phyloP scores from a whole-genome alignment of 2,888 invertebrate species.

The Protophormia terraenovae region DNA sequence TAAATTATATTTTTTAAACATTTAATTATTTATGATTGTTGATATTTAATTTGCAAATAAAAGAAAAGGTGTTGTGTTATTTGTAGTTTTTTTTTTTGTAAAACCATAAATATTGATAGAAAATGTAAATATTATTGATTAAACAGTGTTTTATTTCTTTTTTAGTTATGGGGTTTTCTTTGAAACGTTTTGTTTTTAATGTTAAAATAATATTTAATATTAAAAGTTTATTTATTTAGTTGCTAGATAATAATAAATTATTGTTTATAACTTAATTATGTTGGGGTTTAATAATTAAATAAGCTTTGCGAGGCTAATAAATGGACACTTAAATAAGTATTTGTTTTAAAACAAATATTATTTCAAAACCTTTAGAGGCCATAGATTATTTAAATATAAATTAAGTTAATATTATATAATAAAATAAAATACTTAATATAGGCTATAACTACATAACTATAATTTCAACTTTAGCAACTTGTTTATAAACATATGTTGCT shows the following conservation, averaged over 20 bases:
- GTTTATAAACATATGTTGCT: not conserved
- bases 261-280: constrained; percentile 62
- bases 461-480: not conserved
- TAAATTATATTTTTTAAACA: constrained; percentile 28
- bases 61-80: constrained; percentile 69
- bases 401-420: too few relatives aligned
- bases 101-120: constrained; percentile 17
- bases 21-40: constrained; percentile 61
- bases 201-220: constrained; percentile 29
- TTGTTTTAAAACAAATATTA: too few relatives aligned
- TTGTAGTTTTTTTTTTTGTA: not conserved
- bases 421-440: too few relatives aligned
- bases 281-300: constrained; percentile 46
- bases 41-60: constrained; percentile 67
- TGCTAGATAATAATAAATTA: constrained; percentile 9
- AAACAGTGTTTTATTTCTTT: not conserved
- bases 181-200: not conserved
- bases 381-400: too few relatives aligned
- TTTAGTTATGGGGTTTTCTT: not conserved
- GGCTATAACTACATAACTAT: not conserved
- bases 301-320: too few relatives aligned
- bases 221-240: constrained; percentile 67
- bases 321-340: too few relatives aligned
- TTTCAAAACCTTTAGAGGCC: too few relatives aligned
- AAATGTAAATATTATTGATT: constrained; percentile 16